Evolutionary conservation across 2,797 vertebrate genomes (phyloP).

Genomic region (Molossus molossus): DNA sequence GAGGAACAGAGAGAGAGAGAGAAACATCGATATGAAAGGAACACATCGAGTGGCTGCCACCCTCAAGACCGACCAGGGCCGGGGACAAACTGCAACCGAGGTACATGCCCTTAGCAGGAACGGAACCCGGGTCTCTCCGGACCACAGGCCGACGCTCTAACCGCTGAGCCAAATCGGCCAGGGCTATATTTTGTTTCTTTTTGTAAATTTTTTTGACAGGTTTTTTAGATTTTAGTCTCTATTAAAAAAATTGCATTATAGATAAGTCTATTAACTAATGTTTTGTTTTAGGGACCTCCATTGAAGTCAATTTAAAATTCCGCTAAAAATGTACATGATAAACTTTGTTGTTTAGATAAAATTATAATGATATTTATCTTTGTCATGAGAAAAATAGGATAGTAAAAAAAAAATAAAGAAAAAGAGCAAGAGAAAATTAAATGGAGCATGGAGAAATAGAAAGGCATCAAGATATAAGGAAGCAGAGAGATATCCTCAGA

Average conservation of each 20-base stretch:
- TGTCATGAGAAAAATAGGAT: not conserved
- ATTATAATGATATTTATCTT: not conserved
- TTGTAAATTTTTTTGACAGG: not conserved
- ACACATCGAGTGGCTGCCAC: too few species aligned
- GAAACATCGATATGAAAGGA: too few species aligned
- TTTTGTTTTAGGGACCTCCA: not conserved
- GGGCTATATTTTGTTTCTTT: not conserved
- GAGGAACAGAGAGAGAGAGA: too few species aligned
- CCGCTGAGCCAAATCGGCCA: too few species aligned
- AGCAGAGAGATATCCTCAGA: not conserved
- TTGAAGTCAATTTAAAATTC: not conserved
- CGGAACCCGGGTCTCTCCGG: too few species aligned
- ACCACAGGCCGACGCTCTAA: too few species aligned
- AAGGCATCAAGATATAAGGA: not conserved
- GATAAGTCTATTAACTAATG: not conserved
- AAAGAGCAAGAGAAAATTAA: not conserved
- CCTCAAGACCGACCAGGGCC: too few species aligned
- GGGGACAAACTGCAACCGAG: too few species aligned
- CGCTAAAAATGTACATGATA: not conserved
- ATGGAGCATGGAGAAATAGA: not conserved
- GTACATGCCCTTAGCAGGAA: too few species aligned
- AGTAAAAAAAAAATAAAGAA: not conserved
- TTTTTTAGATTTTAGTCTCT: conserved; percentile 2
- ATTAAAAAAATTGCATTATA: not conserved
- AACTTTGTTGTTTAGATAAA: not conserved